A percentile compares a stretch with the other conserved stretches of the same genome.
Conservation (phyloP, 2,797 vertebrate genomes). For the Diglossa cyanea region DNA sequence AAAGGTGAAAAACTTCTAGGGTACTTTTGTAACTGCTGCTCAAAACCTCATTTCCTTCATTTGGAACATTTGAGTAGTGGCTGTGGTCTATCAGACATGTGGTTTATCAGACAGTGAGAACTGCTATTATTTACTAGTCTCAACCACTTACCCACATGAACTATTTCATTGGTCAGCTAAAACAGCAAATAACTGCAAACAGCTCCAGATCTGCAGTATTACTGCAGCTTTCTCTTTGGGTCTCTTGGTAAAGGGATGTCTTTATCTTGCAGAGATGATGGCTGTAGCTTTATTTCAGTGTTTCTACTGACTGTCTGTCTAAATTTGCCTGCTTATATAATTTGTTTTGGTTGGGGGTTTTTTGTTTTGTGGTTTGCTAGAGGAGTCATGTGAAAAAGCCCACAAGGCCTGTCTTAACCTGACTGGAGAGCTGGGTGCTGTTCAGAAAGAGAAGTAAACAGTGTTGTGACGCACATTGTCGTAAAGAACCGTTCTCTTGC, state of each 20-base stretch:
- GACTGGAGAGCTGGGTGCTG: constrained; percentile 32
- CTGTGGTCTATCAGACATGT: background rate
- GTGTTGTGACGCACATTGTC: constrained; percentile 50
- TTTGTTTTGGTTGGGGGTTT: constrained; percentile 49
- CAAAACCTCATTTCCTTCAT: constrained; percentile 39
- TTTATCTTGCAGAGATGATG: background rate
- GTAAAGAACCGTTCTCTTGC: background rate
- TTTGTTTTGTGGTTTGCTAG: constrained; percentile 60
- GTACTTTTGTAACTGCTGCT: constrained; percentile 21
- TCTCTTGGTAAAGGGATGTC: background rate
- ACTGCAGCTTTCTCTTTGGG: background rate
- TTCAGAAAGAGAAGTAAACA: constrained; percentile 65
- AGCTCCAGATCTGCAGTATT: background rate
- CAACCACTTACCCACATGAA: background rate
- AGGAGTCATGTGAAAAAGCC: constrained; percentile 53
- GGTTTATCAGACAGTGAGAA: constrained; percentile 16
- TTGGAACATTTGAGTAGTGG: background rate
- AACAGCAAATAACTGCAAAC: background rate
- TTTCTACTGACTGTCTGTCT: background rate
- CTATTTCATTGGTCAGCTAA: background rate
- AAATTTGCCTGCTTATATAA: background rate
- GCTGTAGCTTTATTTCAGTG: background rate
- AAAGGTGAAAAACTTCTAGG: background rate
- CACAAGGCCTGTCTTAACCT: background rate
- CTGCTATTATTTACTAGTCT: constrained; percentile 13